phyloP scores from a whole-genome alignment of 2,113 vertebrate species.

The Callorhinus ursinus region DNA sequence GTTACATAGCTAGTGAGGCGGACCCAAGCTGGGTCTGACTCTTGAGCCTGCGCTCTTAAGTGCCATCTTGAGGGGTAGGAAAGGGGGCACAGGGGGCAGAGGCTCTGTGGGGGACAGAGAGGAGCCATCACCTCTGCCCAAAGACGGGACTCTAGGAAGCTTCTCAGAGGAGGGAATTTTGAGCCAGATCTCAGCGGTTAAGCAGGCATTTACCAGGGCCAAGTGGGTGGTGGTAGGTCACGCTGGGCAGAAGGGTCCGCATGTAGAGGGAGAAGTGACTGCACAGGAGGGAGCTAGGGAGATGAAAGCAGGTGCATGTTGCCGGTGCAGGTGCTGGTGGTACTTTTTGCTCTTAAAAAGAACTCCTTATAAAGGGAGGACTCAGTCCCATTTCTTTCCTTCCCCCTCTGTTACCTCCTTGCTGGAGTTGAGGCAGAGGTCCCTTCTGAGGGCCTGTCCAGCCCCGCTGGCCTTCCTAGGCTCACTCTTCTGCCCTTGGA shows the following conservation, averaged over 20 bases:
- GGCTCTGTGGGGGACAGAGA: neutral
- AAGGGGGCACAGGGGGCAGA: neutral
- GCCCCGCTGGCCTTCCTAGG: neutral
- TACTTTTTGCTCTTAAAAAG: neutral
- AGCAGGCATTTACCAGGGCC: neutral
- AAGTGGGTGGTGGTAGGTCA: neutral
- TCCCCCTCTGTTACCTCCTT: neutral
- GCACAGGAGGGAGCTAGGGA: rapidly evolving
- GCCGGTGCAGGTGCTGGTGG: neutral
- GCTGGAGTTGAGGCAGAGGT: neutral
- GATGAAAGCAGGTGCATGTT: neutral
- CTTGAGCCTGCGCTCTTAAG: neutral
- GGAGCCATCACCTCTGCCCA: neutral
- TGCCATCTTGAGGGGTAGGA: neutral
- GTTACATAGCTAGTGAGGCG: no score
- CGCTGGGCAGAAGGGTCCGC: neutral
- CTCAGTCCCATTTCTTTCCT: neutral
- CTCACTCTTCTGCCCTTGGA: neutral
- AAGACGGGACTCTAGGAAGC: neutral
- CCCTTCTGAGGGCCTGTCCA: rapidly evolving
- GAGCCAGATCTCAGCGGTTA: neutral
- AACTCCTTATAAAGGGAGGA: neutral
- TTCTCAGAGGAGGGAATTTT: neutral
- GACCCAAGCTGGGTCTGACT: neutral
- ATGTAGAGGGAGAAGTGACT: neutral